phyloP scores from a whole-genome alignment of 1,140 invertebrate species.

The Heliconius nattereri region DNA sequence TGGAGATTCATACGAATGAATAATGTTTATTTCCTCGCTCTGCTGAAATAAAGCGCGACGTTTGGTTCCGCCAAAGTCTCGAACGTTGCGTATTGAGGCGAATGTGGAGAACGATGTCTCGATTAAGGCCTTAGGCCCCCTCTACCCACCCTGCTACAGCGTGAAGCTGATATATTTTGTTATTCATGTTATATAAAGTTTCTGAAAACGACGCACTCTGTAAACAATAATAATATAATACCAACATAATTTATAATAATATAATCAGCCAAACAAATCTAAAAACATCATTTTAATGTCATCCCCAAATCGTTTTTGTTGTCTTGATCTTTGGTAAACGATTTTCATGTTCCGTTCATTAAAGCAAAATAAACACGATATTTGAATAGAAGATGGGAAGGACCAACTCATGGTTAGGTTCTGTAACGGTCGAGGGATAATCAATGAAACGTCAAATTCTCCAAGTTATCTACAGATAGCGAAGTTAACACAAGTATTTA shows the following conservation, averaged over 20 bases:
- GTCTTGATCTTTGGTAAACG: neutral
- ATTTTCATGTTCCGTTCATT: neutral
- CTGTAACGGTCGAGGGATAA: neutral
- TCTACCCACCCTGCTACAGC: too few relatives aligned
- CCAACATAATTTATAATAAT: neutral
- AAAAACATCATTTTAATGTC: neutral
- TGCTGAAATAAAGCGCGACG: too few relatives aligned
- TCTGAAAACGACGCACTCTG: too few relatives aligned
- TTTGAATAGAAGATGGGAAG: neutral
- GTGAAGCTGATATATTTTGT: too few relatives aligned
- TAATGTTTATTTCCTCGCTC: too few relatives aligned
- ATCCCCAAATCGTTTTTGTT: neutral
- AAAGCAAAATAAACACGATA: neutral
- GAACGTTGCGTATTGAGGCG: too few relatives aligned
- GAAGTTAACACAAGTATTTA: neutral
- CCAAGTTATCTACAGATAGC: neutral
- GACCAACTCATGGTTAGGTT: neutral
- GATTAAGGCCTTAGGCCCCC: too few relatives aligned
- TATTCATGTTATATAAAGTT: too few relatives aligned
- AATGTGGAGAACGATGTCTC: too few relatives aligned
- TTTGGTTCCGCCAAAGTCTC: too few relatives aligned
- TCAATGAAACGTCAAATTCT: constrained; percentile 1
- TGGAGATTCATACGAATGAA: too few relatives aligned
- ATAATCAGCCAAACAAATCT: too few relatives aligned
- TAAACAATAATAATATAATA: neutral